Conservation (phyloP, 2,797 vertebrate species). For the Protonibea diacanthus region DNA sequence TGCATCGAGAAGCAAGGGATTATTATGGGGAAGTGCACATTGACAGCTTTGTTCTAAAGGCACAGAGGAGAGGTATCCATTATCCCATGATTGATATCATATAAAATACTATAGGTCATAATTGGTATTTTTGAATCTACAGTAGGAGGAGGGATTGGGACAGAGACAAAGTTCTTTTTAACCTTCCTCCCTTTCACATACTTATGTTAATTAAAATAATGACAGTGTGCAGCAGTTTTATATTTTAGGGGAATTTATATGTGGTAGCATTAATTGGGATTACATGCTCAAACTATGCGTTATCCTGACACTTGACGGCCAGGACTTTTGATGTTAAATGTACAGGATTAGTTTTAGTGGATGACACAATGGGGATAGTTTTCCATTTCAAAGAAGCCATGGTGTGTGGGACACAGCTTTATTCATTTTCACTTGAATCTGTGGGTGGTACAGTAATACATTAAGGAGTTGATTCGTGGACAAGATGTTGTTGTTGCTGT, state of each 20-base stretch:
- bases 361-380: conserved; percentile 16
- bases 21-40: conserved; percentile 25
- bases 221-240: not conserved
- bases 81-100: conserved; percentile 33
- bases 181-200: conserved; percentile 13
- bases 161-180: not conserved
- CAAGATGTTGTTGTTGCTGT: conserved; percentile 61
- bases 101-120: conserved; percentile 9
- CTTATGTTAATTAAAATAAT: conserved; percentile 9
- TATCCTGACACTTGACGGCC: not conserved
- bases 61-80: conserved; percentile 19
- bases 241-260: not conserved
- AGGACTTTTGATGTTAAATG: conserved; percentile 8
- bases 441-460: conserved; percentile 50
- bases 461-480: conserved; percentile 29
- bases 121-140: conserved; percentile 8
- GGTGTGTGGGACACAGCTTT: conserved; percentile 45
- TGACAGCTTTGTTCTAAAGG: conserved; percentile 32
- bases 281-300: not conserved
- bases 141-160: not conserved
- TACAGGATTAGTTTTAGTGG: conserved; percentile 23
- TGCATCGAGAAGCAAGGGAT: conserved; percentile 33
- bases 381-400: conserved; percentile 35
- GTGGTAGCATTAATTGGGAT: conserved; percentile 3
- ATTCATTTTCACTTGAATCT: conserved; percentile 12